A percentile compares a stretch with the other conserved stretches of the same genome.
Evolutionary conservation across 2,113 vertebrate genomes (phyloP).

Genomic region (Pipa parva): DNA sequence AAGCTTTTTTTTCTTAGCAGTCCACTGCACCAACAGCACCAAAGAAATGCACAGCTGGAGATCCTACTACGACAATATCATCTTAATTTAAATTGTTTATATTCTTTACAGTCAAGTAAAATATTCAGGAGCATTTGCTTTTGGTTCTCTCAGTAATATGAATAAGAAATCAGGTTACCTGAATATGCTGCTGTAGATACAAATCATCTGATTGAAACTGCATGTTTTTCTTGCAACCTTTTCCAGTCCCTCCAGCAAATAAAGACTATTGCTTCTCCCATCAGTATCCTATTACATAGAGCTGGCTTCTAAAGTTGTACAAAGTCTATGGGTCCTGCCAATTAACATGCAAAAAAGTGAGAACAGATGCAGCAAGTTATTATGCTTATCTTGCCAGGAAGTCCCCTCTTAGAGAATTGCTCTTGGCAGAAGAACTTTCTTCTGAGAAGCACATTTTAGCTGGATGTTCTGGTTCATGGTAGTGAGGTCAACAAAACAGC

Average conservation of each 20-base stretch:
- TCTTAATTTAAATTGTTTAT: too few relatives aligned
- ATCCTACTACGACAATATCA: too few relatives aligned
- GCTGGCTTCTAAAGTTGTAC: constrained; percentile 29
- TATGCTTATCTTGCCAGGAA: constrained; percentile 49
- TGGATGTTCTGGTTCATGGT: constrained; percentile 13
- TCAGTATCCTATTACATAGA: neutral
- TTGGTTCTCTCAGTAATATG: too few relatives aligned
- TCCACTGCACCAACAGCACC: too few relatives aligned
- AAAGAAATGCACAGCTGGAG: too few relatives aligned
- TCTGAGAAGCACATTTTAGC: constrained; percentile 15
- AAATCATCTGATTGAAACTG: too few relatives aligned
- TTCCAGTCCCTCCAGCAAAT: constrained; percentile 1
- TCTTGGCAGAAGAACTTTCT: constrained; percentile 47
- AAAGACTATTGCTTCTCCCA: neutral
- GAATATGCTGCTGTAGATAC: too few relatives aligned
- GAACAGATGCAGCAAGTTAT: constrained; percentile 12
- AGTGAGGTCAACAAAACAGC: constrained; percentile 45
- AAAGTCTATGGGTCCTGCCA: constrained; percentile 9
- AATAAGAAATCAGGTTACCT: too few relatives aligned
- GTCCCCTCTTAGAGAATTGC: constrained; percentile 50
- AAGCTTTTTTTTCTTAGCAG: too few relatives aligned
- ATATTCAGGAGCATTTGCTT: too few relatives aligned
- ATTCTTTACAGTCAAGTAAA: too few relatives aligned
- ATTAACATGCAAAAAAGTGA: constrained; percentile 38
- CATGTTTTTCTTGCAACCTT: too few relatives aligned